A percentile compares a stretch with the other conserved stretches of the same genome.
Evolutionary conservation across 2,113 vertebrate species (phyloP).

Genomic region (Aleadryas rufinucha): DNA sequence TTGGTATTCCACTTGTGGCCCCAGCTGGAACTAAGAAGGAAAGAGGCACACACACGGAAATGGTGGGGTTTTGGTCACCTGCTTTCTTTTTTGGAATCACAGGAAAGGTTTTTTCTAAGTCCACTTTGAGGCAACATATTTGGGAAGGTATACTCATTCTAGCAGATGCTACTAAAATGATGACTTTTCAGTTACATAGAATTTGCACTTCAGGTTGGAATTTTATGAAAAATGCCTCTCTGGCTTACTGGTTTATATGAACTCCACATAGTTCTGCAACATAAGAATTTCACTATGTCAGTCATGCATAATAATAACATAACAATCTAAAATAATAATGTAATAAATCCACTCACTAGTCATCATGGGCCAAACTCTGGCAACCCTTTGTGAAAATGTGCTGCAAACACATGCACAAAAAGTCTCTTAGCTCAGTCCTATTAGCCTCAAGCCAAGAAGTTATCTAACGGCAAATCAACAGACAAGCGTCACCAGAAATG

Average conservation of each 20-base stretch:
- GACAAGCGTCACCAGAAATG: conserved; percentile 51
- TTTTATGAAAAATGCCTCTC: conserved; percentile 46
- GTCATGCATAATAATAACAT: conserved; percentile 65
- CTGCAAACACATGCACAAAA: conserved; percentile 50
- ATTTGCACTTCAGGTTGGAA: conserved; percentile 17
- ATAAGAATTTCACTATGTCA: conserved; percentile 46
- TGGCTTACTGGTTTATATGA: conserved; percentile 39
- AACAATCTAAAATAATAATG: conserved; percentile 61
- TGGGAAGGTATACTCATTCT: not conserved
- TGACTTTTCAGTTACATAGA: conserved; percentile 28
- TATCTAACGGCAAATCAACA: conserved; percentile 56
- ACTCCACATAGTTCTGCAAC: conserved; percentile 32
- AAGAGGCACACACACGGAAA: conserved; percentile 42
- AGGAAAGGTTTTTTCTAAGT: conserved; percentile 8
- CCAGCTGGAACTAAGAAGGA: conserved; percentile 19
- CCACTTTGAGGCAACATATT: not conserved
- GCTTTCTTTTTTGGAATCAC: not conserved
- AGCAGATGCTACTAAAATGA: not conserved
- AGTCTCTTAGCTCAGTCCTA: not conserved
- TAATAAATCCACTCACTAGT: conserved; percentile 62
- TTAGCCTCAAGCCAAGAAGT: conserved; percentile 35
- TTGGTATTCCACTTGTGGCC: conserved; percentile 53
- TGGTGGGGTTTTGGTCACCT: not conserved
- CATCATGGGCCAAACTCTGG: conserved; percentile 50
- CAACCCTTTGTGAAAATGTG: conserved; percentile 53